Base-by-base conservation (phyloP, 2,888 invertebrate species). In the Ferdinandea cuprea region DNA sequence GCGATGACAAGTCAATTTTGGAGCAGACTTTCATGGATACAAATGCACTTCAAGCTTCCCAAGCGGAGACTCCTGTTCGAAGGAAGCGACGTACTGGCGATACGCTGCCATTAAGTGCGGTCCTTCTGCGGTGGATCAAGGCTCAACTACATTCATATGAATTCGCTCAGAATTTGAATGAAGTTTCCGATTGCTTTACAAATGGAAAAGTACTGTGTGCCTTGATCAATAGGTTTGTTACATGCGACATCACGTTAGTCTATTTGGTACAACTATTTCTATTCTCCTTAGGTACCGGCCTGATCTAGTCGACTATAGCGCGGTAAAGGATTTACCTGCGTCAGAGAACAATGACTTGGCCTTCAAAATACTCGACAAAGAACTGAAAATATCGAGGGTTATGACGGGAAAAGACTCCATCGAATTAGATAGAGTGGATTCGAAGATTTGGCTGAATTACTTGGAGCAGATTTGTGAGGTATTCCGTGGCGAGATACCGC, bases 401-500 rank as follows among this genome's bases (percentile, higher is more conserved):
- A 94, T 96, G 94, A 94, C 95, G 5, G 94, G 96, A 0, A 93
- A 94, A 86, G 97, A 97, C 87, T 95, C 91, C 0, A 44, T 90
- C 30, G 89, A 89, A 30, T 76, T 91, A 7, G 88, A 86, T 11
- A 88, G 87, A 35, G 83, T 90, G 4, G 91, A 91, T 71, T 88
- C 90, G 3, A 90, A 90, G 73, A 83, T 88, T n/a, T 91, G 91
- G 91, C 94, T 97, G 15, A 94, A 95, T 63, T 98, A 98, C 89
- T 92, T 98, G 80, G 94, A 96, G 56, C 96, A 97, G 90, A 95
- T 98, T 84, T 98, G 98, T 91, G 95, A 96, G 89, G 94, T 95
- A 66, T 98, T 98, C 92, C 95, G 97, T 87, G 96, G 97, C 50
- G 97, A 98, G 91, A 96, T 97, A 87, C 97, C 98, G 5, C 94